Evolutionary conservation across 1,140 invertebrate genomes (phyloP).

Genomic region (Drosophila ambigua): DNA sequence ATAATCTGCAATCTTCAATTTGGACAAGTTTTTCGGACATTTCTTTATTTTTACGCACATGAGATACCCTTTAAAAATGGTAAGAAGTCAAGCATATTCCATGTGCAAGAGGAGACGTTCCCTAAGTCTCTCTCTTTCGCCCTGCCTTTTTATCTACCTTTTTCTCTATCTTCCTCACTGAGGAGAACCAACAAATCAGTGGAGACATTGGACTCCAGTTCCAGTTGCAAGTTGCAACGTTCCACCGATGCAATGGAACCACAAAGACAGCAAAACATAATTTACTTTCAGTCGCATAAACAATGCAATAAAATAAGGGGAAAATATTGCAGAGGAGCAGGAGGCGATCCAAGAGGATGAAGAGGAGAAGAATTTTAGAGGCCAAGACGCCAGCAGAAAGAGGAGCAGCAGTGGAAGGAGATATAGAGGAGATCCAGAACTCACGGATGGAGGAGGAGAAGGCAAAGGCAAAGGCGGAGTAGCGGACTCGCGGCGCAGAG

Average conservation of each 20-base stretch:
- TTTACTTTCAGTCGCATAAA: slow-evolving; percentile 80
- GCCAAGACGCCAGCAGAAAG: not conserved
- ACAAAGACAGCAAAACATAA: slow-evolving; percentile 59
- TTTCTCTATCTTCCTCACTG: too few relatives aligned
- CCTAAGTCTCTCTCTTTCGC: too few relatives aligned
- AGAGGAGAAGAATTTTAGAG: slow-evolving; percentile 6
- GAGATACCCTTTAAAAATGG: not conserved
- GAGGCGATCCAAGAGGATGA: slow-evolving; percentile 8
- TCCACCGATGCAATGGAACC: slow-evolving; percentile 48
- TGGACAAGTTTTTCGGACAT: too few relatives aligned
- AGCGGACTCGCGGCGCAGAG: slow-evolving; percentile 3
- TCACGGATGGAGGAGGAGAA: too few relatives aligned
- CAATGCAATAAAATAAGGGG: slow-evolving; percentile 78
- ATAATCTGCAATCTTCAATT: too few relatives aligned
- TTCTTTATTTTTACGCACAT: too few relatives aligned
- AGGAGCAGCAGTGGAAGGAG: too few relatives aligned
- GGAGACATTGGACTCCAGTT: not conserved
- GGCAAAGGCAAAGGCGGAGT: slow-evolving; percentile 1
- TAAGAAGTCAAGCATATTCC: too few relatives aligned
- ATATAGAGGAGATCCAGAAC: too few relatives aligned
- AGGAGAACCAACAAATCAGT: too few relatives aligned
- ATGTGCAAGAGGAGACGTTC: too few relatives aligned
- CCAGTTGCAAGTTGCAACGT: slow-evolving; percentile 10
- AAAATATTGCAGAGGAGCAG: not conserved
- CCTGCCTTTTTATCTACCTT: too few relatives aligned